phyloP scores from a whole-genome alignment of 2,113 vertebrate genomes.

The Morone chrysops region DNA sequence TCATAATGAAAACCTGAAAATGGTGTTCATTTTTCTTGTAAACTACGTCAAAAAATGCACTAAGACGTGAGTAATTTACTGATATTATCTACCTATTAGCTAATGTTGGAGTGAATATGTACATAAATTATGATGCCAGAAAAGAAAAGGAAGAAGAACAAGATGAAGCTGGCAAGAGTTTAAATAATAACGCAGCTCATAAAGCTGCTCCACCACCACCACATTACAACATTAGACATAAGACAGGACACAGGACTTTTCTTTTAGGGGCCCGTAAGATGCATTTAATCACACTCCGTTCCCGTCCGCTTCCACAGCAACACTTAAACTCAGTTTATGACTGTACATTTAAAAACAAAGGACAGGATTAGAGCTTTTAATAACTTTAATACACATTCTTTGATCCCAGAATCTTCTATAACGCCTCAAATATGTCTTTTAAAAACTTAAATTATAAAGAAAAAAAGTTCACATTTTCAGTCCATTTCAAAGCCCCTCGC shows the following conservation, averaged over 20 bases:
- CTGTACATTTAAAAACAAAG: slow-evolving; percentile 6
- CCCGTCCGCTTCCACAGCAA: background rate
- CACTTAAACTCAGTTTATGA: slow-evolving; percentile 28
- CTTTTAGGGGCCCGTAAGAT: slow-evolving; percentile 3
- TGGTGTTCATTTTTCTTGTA: no score
- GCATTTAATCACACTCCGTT: slow-evolving; percentile 41
- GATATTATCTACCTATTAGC: no score
- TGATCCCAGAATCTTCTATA: background rate
- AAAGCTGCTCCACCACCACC: no score
- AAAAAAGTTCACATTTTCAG: slow-evolving; percentile 14
- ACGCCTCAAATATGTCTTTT: background rate
- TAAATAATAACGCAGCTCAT: no score
- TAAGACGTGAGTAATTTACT: no score
- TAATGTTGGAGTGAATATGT: no score
- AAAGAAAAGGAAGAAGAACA: no score
- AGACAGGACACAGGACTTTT: slow-evolving; percentile 1
- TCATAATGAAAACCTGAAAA: no score
- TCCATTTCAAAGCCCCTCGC: background rate
- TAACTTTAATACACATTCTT: slow-evolving; percentile 6
- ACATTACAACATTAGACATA: background rate
- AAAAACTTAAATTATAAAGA: background rate
- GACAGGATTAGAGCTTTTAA: background rate
- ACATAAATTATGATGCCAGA: no score
- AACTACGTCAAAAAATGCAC: no score
- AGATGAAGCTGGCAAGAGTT: no score